Percentiles rank a stretch among this genome's conserved stretches.
Evolutionary conservation across 2,113 vertebrate genomes (phyloP).

Genomic region (Panthera uncia): DNA sequence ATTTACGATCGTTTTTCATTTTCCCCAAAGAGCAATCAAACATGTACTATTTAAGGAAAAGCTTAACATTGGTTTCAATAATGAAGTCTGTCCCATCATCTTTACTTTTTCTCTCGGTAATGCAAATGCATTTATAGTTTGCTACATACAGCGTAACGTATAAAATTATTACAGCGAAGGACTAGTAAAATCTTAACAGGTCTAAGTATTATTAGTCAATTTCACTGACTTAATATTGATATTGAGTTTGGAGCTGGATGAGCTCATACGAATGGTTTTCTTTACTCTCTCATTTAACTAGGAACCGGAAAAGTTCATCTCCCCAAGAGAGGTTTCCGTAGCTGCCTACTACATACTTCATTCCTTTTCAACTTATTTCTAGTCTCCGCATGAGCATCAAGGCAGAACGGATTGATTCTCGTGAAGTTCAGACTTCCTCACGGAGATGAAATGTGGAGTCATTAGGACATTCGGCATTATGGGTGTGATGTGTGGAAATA

Average conservation of each 20-base stretch:
- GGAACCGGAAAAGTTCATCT: neutral
- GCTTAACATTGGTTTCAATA: neutral
- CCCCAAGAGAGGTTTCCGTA: neutral
- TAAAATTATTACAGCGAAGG: neutral
- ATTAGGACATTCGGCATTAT: accelerated
- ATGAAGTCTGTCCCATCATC: neutral
- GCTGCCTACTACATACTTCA: neutral
- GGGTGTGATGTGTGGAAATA: neutral
- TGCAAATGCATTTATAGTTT: neutral
- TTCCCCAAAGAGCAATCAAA: neutral
- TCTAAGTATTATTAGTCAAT: neutral
- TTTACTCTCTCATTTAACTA: neutral
- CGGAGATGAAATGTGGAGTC: neutral
- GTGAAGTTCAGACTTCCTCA: neutral
- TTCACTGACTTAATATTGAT: neutral
- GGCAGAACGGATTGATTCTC: neutral
- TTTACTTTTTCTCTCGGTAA: neutral
- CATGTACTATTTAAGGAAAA: neutral
- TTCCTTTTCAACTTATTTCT: neutral
- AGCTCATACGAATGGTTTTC: neutral
- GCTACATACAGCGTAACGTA: neutral
- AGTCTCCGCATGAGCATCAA: neutral
- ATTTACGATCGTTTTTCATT: neutral
- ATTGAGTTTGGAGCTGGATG: neutral
- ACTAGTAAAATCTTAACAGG: neutral